These are phyloP conservation scores for Phoeniculus purpureus DNA, from an alignment of 2,797 vertebrate species.

Conservation along the genomic window DNA sequence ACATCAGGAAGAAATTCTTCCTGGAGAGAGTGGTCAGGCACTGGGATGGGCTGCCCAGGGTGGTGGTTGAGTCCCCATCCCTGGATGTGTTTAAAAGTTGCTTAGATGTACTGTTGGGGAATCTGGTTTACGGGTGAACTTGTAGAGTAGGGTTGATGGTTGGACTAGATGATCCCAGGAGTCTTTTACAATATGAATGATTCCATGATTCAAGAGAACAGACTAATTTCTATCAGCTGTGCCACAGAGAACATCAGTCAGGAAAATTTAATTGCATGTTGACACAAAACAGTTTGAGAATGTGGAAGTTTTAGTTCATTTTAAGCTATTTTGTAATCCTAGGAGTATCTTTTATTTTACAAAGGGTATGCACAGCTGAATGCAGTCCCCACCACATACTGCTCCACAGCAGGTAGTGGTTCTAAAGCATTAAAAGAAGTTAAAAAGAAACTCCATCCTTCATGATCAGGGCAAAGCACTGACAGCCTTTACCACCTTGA, in stretches of 20 bases:
- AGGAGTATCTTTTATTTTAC: neutral
- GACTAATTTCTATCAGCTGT: neutral
- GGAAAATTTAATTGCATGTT: neutral
- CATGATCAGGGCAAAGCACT: neutral
- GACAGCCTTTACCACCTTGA: neutral
- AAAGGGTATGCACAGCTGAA: neutral
- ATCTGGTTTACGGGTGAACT: too few relatives aligned
- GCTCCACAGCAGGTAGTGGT: neutral
- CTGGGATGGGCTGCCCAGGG: too few relatives aligned
- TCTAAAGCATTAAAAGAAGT: neutral
- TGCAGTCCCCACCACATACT: neutral
- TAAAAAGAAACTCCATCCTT: neutral
- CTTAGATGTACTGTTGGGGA: too few relatives aligned
- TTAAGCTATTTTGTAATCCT: neutral
- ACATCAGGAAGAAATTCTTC: too few relatives aligned
- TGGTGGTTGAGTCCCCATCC: too few relatives aligned
- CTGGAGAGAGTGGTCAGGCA: too few relatives aligned
- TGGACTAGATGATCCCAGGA: too few relatives aligned
- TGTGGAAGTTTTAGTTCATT: neutral
- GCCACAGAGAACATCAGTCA: neutral
- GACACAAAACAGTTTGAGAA: neutral
- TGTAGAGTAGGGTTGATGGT: too few relatives aligned
- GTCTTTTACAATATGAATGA: too few relatives aligned
- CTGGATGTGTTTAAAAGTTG: too few relatives aligned
- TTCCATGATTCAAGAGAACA: neutral